A percentile compares a stretch with the other conserved stretches of the same genome.
These are phyloP conservation scores for Blera fallax DNA, from an alignment of 2,888 invertebrate genomes.

Conservation along the genomic window DNA sequence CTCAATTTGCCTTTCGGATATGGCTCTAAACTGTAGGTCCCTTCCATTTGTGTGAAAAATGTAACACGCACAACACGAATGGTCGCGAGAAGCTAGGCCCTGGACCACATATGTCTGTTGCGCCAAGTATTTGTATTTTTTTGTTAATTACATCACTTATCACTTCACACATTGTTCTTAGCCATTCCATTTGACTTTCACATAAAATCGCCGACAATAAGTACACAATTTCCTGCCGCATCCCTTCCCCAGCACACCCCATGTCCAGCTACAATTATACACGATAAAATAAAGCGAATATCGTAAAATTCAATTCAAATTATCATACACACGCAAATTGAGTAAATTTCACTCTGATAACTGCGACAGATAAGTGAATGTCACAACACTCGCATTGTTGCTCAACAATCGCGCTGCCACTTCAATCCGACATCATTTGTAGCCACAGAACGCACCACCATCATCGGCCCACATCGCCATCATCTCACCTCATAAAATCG, in stretches of 20 bases:
- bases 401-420: background rate
- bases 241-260: background rate
- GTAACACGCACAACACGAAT: too few species aligned
- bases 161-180: too few species aligned
- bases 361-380: constrained; percentile 30
- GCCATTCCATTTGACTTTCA: background rate
- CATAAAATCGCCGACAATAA: background rate
- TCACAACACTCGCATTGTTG: constrained; percentile 21
- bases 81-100: too few species aligned
- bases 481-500: constrained; percentile 55
- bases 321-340: constrained; percentile 18
- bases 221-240: background rate
- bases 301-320: constrained; percentile 44
- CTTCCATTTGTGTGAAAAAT: too few species aligned
- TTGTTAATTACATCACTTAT: too few species aligned
- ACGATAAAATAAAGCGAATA: constrained; percentile 47
- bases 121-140: too few species aligned
- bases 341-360: constrained; percentile 22
- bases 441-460: background rate
- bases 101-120: too few species aligned
- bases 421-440: background rate
- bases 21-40: too few species aligned
- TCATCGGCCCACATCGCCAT: background rate
- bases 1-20: too few species aligned
- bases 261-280: constrained; percentile 28